Base-by-base conservation (phyloP, 2,888 invertebrate species). In the Leptopilina syphax region DNA sequence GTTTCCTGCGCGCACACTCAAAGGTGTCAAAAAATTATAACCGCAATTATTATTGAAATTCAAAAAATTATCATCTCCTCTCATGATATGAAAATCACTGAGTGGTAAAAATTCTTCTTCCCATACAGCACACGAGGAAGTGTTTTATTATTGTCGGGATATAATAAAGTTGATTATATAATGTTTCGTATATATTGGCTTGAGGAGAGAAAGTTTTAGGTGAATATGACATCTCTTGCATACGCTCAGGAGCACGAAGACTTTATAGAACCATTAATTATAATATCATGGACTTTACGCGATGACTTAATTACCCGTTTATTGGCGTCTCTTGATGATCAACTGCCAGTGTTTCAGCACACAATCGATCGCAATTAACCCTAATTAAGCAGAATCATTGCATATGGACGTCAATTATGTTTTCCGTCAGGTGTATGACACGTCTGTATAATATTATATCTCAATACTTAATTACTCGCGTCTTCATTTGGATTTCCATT, bases 301-400 rank as follows among this genome's bases (percentile, higher is more conserved):
- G 80, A 80, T 73, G 83, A 82, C 83, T 84, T 76, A 83, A 86
- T 83, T 81, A 84, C 80, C 84, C 80, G 78, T 79, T 84, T 73
- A 87, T 87, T 87, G 85, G 85, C 83, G 83, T 80, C 86, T 86
- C 87, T 86, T 86, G 87, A 86, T 84, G 83, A 82, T 84, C 82
- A 83, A 81, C 87, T 83, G 81, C 85, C 85, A 76, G 83, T 86
- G 83, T 81, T 79, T 60, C 77, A 81, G 79, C 83, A 81, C 83
- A 89, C 90, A 90, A 90, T 90, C 89, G 87, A 83, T 81, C 80
- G 86, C 88, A 89, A 90, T 90, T 90, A 90, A 89, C 87, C 86
- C 86, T 89, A 90, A 90, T 90, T 90, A 90, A 89, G 89, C 85
- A 82, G 84, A 85, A 83, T 86, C 85, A 85, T 86, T 86, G 85